Percentiles rank a stretch among this genome's conserved stretches.
Evolutionary conservation across 2,888 invertebrate species (phyloP).

Genomic region (Matsumyia berberina): DNA sequence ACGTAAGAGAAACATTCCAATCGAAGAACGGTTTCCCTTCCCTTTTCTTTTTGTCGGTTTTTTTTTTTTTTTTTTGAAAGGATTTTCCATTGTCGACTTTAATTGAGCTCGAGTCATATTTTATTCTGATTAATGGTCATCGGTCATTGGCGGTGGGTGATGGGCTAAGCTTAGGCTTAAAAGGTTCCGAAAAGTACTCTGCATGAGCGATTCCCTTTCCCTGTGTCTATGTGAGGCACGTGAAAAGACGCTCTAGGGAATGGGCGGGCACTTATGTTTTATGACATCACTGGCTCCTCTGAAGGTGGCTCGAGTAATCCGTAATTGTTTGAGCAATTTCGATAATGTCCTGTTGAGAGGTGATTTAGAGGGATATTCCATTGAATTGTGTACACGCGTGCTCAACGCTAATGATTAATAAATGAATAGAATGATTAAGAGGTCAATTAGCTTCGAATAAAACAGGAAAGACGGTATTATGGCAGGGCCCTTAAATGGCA

Average conservation of each 20-base stretch:
- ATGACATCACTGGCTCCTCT: slow-evolving; percentile 53
- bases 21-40: slow-evolving; percentile 6
- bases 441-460: slow-evolving; percentile 25
- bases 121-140: slow-evolving; percentile 57
- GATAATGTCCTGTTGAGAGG: slow-evolving; percentile 57
- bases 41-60: neutral
- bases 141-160: slow-evolving; percentile 55
- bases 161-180: slow-evolving; percentile 35
- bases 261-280: slow-evolving; percentile 61
- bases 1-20: slow-evolving; percentile 56
- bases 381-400: slow-evolving; percentile 54
- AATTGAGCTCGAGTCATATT: slow-evolving; percentile 53
- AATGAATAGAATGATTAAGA: slow-evolving; percentile 49
- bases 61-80: slow-evolving; percentile 2
- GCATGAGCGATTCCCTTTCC: neutral
- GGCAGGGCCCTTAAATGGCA: neutral
- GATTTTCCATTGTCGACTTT: slow-evolving; percentile 42
- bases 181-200: slow-evolving; percentile 10
- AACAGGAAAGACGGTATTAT: slow-evolving; percentile 11
- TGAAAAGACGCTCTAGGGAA: slow-evolving; percentile 40
- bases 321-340: slow-evolving; percentile 58
- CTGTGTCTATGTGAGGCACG: neutral
- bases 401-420: slow-evolving; percentile 45
- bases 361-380: slow-evolving; percentile 44
- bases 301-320: slow-evolving; percentile 44